Percentiles rank a stretch among this genome's conserved stretches.
phyloP scores from a whole-genome alignment of 2,797 vertebrate genomes.

The Xerus rutilus region DNA sequence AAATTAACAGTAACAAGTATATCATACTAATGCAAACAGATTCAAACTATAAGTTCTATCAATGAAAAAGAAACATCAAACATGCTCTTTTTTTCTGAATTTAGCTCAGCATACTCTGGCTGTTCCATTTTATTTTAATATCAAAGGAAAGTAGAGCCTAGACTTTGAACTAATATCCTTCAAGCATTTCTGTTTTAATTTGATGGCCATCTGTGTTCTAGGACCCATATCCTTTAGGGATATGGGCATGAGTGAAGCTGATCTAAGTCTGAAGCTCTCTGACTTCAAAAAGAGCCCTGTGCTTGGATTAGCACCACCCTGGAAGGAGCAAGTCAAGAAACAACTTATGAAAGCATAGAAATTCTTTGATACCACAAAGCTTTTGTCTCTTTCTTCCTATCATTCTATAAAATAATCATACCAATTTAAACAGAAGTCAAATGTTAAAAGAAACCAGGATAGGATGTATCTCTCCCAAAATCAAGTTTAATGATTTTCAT shows the following conservation, averaged over 20 bases:
- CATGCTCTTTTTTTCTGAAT: neutral
- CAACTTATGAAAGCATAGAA: neutral
- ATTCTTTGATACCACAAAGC: slow-evolving; percentile 47
- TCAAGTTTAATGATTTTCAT: slow-evolving; percentile 61
- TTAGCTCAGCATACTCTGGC: slow-evolving; percentile 21
- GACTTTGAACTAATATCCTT: slow-evolving; percentile 64
- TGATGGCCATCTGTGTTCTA: neutral
- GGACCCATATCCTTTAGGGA: slow-evolving; percentile 10
- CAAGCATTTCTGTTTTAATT: slow-evolving; percentile 61
- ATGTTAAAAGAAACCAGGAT: neutral
- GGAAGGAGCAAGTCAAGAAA: slow-evolving; percentile 52
- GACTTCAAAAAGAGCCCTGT: slow-evolving; percentile 57
- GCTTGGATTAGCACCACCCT: neutral
- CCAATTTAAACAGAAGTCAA: slow-evolving; percentile 56
- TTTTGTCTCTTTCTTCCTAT: slow-evolving; percentile 51
- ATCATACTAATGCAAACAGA: neutral
- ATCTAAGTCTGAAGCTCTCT: slow-evolving; percentile 63
- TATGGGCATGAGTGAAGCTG: neutral
- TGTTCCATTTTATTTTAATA: slow-evolving; percentile 70
- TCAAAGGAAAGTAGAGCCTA: slow-evolving; percentile 59
- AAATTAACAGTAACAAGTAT: slow-evolving; percentile 34
- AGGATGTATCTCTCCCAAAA: neutral
- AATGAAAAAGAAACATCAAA: slow-evolving; percentile 62
- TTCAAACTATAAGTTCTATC: neutral
- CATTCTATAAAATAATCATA: slow-evolving; percentile 53